phyloP scores from a whole-genome alignment of 1,140 invertebrate species.

The Lysiphlebus fabarum region DNA sequence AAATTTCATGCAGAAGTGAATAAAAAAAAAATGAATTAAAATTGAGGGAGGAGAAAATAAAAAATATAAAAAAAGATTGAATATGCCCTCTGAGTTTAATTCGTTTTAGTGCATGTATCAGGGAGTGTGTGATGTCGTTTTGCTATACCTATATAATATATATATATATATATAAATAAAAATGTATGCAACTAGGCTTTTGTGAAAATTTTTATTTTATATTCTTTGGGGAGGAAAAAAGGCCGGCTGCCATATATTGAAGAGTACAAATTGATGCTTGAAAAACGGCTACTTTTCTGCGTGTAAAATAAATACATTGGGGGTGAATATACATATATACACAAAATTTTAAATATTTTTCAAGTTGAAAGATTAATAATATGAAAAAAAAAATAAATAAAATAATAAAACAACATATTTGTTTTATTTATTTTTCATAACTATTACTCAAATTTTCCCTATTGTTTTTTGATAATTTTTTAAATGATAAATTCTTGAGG shows the following conservation, averaged over 20 bases:
- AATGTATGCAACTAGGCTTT: not conserved
- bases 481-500: no score
- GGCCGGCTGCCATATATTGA: no score
- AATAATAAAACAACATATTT: no score
- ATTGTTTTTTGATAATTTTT: no score
- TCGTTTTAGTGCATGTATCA: constrained; percentile 15
- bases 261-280: constrained; percentile 14
- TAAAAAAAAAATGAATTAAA: not conserved
- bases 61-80: constrained; percentile 3
- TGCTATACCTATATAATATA: no score
- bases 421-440: no score
- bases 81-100: constrained; percentile 14
- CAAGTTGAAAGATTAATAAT: no score
- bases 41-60: not conserved
- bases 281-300: constrained; percentile 19
- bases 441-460: no score
- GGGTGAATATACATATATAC: not conserved
- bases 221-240: no score
- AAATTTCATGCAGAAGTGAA: not conserved
- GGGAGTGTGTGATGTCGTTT: constrained; percentile 3
- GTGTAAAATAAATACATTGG: not conserved
- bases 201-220: no score
- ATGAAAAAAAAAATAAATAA: no score
- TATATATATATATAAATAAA: constrained; percentile 5
- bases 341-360: no score